Conservation (phyloP, 2,797 vertebrate genomes). For the Ciconia nigra region DNA sequence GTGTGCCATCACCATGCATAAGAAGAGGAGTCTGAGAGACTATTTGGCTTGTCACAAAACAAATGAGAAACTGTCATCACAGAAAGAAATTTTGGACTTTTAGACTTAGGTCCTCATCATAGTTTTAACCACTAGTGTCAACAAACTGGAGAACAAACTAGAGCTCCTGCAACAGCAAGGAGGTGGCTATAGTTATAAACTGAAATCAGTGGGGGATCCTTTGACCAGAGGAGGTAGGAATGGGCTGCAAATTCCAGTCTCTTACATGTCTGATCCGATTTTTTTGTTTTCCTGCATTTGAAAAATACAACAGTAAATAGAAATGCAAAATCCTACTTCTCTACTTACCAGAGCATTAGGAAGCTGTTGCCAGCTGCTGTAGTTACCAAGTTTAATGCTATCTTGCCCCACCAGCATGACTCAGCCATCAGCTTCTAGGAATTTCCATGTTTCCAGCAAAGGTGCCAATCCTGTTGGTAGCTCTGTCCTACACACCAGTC, state of each 20-base stretch:
- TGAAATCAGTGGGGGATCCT: not conserved
- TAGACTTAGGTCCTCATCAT: not conserved
- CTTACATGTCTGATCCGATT: not conserved
- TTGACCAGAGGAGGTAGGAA: not conserved
- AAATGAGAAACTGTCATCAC: not conserved
- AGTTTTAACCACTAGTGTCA: not conserved
- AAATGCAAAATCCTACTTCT: not conserved
- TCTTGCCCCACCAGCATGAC: not conserved
- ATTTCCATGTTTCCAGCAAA: not conserved
- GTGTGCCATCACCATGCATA: not conserved
- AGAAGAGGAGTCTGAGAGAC: not conserved
- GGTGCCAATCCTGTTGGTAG: not conserved
- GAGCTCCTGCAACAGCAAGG: not conserved
- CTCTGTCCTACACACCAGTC: not conserved
- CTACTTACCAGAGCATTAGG: not conserved
- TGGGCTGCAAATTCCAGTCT: not conserved
- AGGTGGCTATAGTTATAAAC: not conserved
- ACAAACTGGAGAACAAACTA: not conserved
- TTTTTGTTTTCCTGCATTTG: not conserved
- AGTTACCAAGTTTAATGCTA: rapidly evolving
- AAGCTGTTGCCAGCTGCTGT: not conserved
- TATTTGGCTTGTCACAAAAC: not conserved
- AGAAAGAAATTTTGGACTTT: not conserved
- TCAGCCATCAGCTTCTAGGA: not conserved
- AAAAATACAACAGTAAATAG: not conserved